A percentile compares a stretch with the other conserved stretches of the same genome.
phyloP scores from a whole-genome alignment of 92 coral and sea anemone genomes.

The Scolanthus callimorphus region DNA sequence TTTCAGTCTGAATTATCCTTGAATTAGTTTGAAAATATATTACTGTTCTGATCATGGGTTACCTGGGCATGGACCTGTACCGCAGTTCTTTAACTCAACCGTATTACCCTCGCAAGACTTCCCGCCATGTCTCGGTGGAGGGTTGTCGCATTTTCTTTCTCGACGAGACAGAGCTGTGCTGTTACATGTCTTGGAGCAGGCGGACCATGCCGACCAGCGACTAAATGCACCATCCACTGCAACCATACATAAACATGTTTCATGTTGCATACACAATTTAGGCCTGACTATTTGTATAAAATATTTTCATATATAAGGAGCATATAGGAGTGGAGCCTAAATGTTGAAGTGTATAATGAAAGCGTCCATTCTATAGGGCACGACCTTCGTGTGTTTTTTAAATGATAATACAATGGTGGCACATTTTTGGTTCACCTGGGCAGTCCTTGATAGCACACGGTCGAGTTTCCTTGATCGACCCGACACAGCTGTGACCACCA shows the following conservation, averaged over 20 bases:
- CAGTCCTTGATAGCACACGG: slow-evolving; percentile 48
- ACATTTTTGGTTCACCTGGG: slow-evolving; percentile 51
- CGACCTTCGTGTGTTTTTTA: too few species aligned
- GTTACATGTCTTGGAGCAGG: slow-evolving; percentile 59
- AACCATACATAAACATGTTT: too few species aligned
- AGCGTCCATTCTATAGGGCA: too few species aligned
- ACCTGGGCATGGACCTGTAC: slow-evolving; percentile 34
- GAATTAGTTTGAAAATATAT: too few species aligned
- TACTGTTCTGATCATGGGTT: too few species aligned
- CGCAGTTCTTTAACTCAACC: slow-evolving; percentile 26
- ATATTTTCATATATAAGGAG: too few species aligned
- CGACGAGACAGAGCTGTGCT: slow-evolving; percentile 39
- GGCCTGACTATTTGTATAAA: too few species aligned
- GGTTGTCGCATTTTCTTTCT: slow-evolving; percentile 45
- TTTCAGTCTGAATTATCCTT: too few species aligned
- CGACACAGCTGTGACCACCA: slow-evolving; percentile 50
- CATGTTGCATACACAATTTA: too few species aligned
- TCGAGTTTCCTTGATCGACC: slow-evolving; percentile 23
- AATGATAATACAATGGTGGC: too few species aligned
- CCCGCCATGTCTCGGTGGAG: slow-evolving; percentile 49
- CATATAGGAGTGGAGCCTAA: too few species aligned
- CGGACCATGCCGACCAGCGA: slow-evolving; percentile 67
- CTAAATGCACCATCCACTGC: slow-evolving; percentile 63
- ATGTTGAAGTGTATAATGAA: too few species aligned
- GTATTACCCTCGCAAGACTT: slow-evolving; percentile 41